Evolutionary conservation across 2,888 invertebrate species (phyloP).

Genomic region (Charanyca ferruginea): DNA sequence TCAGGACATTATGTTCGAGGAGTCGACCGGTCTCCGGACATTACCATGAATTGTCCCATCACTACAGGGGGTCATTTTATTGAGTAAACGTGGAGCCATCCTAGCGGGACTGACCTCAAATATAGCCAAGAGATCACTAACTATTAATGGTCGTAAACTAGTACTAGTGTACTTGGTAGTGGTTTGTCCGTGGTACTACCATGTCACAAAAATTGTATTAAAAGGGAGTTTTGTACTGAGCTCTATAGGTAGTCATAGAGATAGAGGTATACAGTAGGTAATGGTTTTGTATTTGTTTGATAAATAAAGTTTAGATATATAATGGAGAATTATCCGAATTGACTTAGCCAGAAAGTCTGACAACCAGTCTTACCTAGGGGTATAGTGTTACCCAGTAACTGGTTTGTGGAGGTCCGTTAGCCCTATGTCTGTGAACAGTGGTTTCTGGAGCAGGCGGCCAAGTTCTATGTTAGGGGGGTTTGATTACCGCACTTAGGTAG

Average conservation of each 20-base stretch:
- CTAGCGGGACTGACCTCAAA: slow-evolving; percentile 65
- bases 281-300: slow-evolving; percentile 18
- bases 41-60: slow-evolving; percentile 76
- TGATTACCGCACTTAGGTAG: too few relatives aligned
- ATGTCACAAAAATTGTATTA: slow-evolving; percentile 25
- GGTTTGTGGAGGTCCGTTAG: too few relatives aligned
- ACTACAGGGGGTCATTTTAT: slow-evolving; percentile 82
- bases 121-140: slow-evolving; percentile 63
- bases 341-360: too few relatives aligned
- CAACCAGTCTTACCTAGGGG: too few relatives aligned
- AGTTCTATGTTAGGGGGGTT: too few relatives aligned
- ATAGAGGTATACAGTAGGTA: slow-evolving; percentile 6
- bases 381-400: too few relatives aligned
- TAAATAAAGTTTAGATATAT: slow-evolving; percentile 23
- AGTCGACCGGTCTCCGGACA: slow-evolving; percentile 71
- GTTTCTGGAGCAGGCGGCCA: too few relatives aligned
- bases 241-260: not conserved
- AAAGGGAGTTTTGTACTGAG: slow-evolving; percentile 17
- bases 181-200: not conserved
- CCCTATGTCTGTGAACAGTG: too few relatives aligned
- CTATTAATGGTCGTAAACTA: slow-evolving; percentile 64
- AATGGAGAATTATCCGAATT: too few relatives aligned
- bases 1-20: slow-evolving; percentile 74
- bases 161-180: slow-evolving; percentile 34
- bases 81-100: slow-evolving; percentile 71